Conservation (phyloP, 1,140 invertebrate species). For the Caerostris darwini region DNA sequence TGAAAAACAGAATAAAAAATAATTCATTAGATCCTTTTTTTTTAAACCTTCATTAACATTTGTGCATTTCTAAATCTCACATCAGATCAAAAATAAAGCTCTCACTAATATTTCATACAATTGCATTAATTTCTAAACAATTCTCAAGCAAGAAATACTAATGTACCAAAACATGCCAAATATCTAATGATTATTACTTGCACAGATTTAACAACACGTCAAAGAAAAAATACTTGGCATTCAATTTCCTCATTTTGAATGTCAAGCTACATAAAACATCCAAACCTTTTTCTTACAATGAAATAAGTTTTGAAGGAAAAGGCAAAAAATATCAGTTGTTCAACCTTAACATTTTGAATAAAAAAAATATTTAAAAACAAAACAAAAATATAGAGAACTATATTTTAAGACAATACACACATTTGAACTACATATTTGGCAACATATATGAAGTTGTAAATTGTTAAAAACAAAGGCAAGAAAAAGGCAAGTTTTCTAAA, state of each 20-base stretch:
- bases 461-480: no score
- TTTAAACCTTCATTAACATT: not conserved
- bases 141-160: not conserved
- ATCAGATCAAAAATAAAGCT: slow-evolving; percentile 22
- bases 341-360: no score
- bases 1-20: not conserved
- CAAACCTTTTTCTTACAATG: not conserved
- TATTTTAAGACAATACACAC: no score
- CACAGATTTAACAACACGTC: not conserved
- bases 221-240: not conserved
- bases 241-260: not conserved
- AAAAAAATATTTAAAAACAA: no score
- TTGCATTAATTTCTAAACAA: not conserved
- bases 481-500: no score
- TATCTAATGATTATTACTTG: not conserved
- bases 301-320: no score
- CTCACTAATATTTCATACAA: not conserved
- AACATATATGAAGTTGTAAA: no score
- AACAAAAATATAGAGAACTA: no score
- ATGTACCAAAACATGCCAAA: not conserved
- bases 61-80: not conserved
- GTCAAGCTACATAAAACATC: not conserved
- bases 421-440: no score
- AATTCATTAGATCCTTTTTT: slow-evolving; percentile 1
- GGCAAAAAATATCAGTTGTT: no score